Conservation (phyloP, 2,888 invertebrate species). For the Loripinus fragilis region DNA sequence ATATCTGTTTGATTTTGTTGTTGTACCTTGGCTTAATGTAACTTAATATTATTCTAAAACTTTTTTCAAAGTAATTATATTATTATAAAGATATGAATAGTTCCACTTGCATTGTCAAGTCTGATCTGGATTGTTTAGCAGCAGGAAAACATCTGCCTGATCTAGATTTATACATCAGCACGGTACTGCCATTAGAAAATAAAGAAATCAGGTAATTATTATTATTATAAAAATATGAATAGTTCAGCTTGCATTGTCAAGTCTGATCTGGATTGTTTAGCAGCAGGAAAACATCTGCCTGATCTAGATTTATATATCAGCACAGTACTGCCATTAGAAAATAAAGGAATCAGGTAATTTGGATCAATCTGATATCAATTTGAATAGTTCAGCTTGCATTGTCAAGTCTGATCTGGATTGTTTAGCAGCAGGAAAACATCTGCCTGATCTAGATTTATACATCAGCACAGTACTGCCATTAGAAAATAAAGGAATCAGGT, state of each 20-base stretch:
- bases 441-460: constrained; percentile 89
- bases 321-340: constrained; percentile 82
- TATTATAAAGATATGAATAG: too few relatives aligned
- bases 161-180: constrained; percentile 88
- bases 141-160: constrained; percentile 88
- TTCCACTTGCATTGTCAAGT: too few relatives aligned
- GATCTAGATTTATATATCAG: constrained; percentile 89
- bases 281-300: constrained; percentile 87
- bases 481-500: constrained; percentile 83
- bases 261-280: constrained; percentile 88
- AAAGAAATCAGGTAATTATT: constrained; percentile 82
- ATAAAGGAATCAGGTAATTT: constrained; percentile 82
- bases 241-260: too few relatives aligned
- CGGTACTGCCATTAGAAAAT: constrained; percentile 82
- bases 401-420: constrained; percentile 88
- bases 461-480: constrained; percentile 84
- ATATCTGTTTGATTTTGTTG: too few relatives aligned
- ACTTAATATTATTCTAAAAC: too few relatives aligned
- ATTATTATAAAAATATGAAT: too few relatives aligned
- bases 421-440: constrained; percentile 86
- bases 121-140: constrained; percentile 88
- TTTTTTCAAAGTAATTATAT: too few relatives aligned
- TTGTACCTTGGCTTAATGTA: too few relatives aligned
- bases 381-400: too few relatives aligned
- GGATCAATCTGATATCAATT: too few relatives aligned